Evolutionary conservation across 2,797 vertebrate genomes (phyloP).

Genomic region (Intellagama lesueurii): DNA sequence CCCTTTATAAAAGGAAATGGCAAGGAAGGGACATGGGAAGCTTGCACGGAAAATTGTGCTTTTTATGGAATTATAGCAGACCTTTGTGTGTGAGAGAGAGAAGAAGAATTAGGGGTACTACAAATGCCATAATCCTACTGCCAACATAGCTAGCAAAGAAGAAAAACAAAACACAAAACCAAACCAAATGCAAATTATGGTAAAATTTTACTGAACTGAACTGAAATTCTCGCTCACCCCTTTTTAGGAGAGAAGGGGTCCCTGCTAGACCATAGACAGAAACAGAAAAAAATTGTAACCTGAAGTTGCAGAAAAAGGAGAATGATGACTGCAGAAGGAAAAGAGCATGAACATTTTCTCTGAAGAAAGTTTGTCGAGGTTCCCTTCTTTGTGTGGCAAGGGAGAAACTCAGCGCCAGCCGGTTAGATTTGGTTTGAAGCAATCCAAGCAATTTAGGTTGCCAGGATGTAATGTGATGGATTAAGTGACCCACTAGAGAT

Average conservation of each 20-base stretch:
- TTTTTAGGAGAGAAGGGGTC: no score
- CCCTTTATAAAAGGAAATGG: neutral
- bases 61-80: neutral
- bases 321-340: neutral
- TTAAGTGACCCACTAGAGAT: neutral
- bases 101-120: no score
- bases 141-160: no score
- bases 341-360: neutral
- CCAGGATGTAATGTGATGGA: neutral
- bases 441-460: neutral
- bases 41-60: neutral
- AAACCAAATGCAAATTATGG: no score
- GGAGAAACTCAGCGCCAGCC: neutral
- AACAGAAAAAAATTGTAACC: neutral
- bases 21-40: neutral
- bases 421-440: neutral
- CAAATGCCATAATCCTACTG: no score
- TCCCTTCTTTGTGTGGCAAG: neutral
- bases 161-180: no score
- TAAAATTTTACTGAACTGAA: no score
- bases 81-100: neutral
- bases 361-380: no score
- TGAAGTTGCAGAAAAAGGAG: neutral
- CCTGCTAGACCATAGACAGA: neutral
- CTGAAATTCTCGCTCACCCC: no score